Base-by-base conservation (phyloP, 1,140 invertebrate genomes). In the Gryon sp. region DNA sequence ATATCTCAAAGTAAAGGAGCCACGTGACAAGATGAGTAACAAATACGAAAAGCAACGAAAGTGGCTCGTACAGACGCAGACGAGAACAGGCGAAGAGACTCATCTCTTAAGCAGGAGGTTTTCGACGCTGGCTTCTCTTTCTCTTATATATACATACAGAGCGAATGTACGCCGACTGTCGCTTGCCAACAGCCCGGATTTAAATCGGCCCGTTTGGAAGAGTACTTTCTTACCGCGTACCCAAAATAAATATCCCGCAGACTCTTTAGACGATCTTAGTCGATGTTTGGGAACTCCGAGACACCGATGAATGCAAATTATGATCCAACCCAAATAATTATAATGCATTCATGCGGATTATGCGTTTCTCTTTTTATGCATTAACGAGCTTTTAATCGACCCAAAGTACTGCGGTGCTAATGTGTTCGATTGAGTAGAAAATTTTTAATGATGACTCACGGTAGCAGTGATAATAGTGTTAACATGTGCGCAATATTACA, bases 161-260 rank as follows among this genome's bases (percentile, higher is more conserved):
- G 30, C 36, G 22, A 46, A 57, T 57, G 45, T 52, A 50, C 73
- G 59, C 15, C 30, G 46, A 68, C 57, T 34, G 52, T 46, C 41
- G 74, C 75, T 81, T 84, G 80, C 79, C 83, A 81, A 82, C 60
- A 78, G 66, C 63, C 38, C 75, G 75, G 70, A 84, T 80, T 84
- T 83, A 79, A 83, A 84, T 82, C 77, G 79, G 79, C 76, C 69
- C 72, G 62, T 80, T 82, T 76, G 68, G 72, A 76, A 75, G 70
- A 74, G 77, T 80, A 78, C 45, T 70, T 76, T 72, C 60, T 72
- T 53, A 48, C 62, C 46, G 38, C 43, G 66, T 9, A 60, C 62
- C 48, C 73, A 74, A 82, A 82, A 82, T 83, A 84, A 83, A 82
- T 80, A 84, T 68, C 79, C 60, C 66, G 38, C 60, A 74, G 74